These are phyloP conservation scores for Microchrysa polita DNA, from an alignment of 2,888 invertebrate species.

Conservation along the genomic window DNA sequence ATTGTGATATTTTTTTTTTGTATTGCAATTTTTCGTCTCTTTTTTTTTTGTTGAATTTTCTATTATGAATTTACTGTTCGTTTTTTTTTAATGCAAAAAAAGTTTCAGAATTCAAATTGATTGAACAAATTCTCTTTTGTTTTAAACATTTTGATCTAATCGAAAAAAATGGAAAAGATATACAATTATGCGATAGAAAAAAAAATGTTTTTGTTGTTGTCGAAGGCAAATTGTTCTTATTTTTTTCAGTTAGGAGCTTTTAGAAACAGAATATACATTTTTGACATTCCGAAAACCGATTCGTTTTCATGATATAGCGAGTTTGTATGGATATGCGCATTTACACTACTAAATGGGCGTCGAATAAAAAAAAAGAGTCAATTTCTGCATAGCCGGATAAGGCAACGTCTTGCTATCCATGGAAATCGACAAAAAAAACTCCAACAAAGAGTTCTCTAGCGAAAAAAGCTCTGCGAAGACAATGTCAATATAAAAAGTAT, in stretches of 20 bases:
- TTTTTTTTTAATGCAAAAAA: constrained; percentile 45
- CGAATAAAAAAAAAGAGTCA: no score
- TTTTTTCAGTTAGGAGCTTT: constrained; percentile 41
- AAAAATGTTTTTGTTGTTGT: constrained; percentile 1
- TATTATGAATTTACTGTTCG: neutral
- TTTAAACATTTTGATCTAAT: no score
- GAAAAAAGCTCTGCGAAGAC: no score
- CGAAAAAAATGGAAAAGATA: constrained; percentile 12
- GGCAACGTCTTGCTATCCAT: no score
- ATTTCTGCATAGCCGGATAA: no score
- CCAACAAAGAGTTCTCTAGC: no score
- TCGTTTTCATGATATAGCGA: no score
- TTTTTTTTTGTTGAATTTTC: no score
- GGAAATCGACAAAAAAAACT: no score
- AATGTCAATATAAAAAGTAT: constrained; percentile 5
- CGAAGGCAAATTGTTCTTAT: neutral
- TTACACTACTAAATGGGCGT: no score
- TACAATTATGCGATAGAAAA: neutral
- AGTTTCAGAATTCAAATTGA: constrained; percentile 4
- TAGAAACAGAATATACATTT: constrained; percentile 45
- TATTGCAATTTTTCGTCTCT: constrained; percentile 11
- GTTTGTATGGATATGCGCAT: no score
- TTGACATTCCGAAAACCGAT: neutral
- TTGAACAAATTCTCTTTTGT: no score
- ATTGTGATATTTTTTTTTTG: constrained; percentile 23